These are phyloP conservation scores for Saccopteryx leptura DNA, from an alignment of 2,113 vertebrate genomes.

Conservation along the genomic window DNA sequence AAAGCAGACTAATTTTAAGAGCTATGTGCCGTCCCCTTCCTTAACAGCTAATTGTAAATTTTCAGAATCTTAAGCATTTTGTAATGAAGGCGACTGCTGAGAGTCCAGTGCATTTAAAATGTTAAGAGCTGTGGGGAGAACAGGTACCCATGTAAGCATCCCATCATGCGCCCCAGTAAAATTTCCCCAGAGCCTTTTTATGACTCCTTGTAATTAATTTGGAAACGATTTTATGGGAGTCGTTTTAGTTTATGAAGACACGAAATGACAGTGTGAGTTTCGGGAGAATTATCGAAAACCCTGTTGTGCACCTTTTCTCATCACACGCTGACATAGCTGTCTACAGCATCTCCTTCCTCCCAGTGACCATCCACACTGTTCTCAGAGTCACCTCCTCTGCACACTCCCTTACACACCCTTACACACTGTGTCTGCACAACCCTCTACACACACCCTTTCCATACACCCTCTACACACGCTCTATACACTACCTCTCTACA, in stretches of 20 bases:
- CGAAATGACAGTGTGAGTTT: constrained; percentile 7
- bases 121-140: neutral
- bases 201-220: constrained; percentile 26
- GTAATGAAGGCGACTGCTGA: neutral
- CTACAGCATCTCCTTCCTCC: neutral
- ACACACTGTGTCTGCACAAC: neutral
- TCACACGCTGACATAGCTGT: neutral
- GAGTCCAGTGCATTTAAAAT: neutral
- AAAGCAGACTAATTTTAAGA: neutral
- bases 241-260: constrained; percentile 38
- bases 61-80: neutral
- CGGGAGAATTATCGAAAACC: neutral
- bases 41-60: neutral
- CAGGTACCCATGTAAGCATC: neutral
- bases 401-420: neutral
- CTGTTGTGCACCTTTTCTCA: neutral
- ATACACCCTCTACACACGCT: too few species aligned
- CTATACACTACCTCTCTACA: neutral
- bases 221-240: constrained; percentile 28
- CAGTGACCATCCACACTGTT: too few species aligned
- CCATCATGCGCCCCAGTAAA: neutral
- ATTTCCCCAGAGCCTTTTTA: neutral
- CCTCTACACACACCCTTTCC: neutral
- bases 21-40: neutral
- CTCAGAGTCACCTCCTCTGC: neutral